Evolutionary conservation across 2,113 vertebrate species (phyloP).

Genomic region (Oncorhynchus keta): DNA sequence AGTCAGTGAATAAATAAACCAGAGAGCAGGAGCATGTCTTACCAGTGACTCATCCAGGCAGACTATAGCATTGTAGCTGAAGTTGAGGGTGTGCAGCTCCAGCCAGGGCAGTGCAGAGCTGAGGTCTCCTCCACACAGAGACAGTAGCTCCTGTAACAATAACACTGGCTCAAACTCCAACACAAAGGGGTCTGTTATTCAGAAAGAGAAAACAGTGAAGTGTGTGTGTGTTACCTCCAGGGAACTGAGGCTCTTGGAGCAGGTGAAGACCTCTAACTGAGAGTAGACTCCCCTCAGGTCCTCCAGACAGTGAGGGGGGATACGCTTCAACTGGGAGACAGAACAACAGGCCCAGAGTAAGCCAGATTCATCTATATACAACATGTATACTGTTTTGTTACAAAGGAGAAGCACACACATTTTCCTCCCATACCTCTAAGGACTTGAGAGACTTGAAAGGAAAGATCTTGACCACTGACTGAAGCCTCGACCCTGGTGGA

Average conservation of each 20-base stretch:
- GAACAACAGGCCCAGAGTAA: not conserved
- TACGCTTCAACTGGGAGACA: constrained; percentile 72
- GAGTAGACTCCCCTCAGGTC: constrained; percentile 91
- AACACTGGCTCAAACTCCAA: too few relatives aligned
- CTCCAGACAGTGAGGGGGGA: constrained; percentile 86
- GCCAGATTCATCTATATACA: not conserved
- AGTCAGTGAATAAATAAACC: not conserved
- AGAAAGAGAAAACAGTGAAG: not conserved
- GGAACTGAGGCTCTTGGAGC: constrained; percentile 84
- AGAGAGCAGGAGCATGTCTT: constrained; percentile 51
- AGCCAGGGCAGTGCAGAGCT: constrained; percentile 94
- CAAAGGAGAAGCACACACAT: not conserved
- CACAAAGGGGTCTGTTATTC: too few relatives aligned
- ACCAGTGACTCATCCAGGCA: constrained; percentile 90
- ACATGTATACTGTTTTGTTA: not conserved
- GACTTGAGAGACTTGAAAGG: constrained; percentile 91
- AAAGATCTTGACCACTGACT: constrained; percentile 88
- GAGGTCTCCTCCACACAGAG: constrained; percentile 91
- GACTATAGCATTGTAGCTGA: constrained; percentile 88
- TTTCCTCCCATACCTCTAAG: constrained; percentile 80
- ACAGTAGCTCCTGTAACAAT: constrained; percentile 85
- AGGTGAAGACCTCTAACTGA: constrained; percentile 88
- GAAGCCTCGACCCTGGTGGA: constrained; percentile 69
- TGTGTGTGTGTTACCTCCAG: constrained; percentile 77
- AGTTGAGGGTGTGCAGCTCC: constrained; percentile 89